These are phyloP conservation scores for Oncorhynchus nerka DNA, from an alignment of 2,113 vertebrate genomes.

Conservation along the genomic window DNA sequence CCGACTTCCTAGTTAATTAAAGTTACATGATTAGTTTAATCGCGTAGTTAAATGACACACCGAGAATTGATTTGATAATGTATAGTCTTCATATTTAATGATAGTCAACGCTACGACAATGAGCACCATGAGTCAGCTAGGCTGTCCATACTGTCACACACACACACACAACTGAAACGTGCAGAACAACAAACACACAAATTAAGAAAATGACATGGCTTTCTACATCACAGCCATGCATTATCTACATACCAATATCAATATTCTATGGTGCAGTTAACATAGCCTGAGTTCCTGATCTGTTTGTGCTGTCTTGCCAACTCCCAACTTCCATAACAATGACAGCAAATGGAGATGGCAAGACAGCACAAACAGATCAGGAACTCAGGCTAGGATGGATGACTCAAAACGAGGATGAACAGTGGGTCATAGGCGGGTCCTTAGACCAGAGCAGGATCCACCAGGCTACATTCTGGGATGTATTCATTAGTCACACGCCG, in stretches of 20 bases:
- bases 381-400: not conserved
- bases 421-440: slow-evolving; percentile 44
- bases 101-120: not conserved
- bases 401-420: not conserved
- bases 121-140: slow-evolving; percentile 29
- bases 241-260: not conserved
- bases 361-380: too few species aligned
- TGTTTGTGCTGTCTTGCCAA: too few species aligned
- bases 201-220: not conserved
- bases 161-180: not conserved
- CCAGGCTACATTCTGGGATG: slow-evolving; percentile 55
- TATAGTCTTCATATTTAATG: too few species aligned
- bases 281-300: too few species aligned
- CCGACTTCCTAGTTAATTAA: too few species aligned
- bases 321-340: too few species aligned
- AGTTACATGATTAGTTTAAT: too few species aligned
- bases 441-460: slow-evolving; percentile 73
- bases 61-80: too few species aligned
- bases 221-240: not conserved
- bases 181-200: not conserved
- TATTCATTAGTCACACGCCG: too few species aligned
- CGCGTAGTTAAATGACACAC: too few species aligned
- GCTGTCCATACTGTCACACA: not conserved
- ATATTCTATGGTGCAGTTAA: not conserved
- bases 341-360: too few species aligned